A percentile compares a stretch with the other conserved stretches of the same genome.
phyloP scores from a whole-genome alignment of 92 coral and sea anemone genomes.

The Parazoanthus swiftii region DNA sequence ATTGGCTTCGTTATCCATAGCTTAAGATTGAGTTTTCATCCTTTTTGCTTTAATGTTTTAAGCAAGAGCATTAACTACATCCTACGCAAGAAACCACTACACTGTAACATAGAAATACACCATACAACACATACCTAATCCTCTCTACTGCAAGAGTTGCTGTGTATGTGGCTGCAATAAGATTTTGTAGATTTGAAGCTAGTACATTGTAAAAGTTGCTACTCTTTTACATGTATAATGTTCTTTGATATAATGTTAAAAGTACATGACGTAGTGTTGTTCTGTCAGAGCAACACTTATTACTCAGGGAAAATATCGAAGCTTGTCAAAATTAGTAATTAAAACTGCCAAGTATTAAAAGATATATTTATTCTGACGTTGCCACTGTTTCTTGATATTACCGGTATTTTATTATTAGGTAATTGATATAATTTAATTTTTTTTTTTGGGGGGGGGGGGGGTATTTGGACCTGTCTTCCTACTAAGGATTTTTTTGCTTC shows the following conservation, averaged over 20 bases:
- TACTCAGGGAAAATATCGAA: background rate
- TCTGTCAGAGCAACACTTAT: background rate
- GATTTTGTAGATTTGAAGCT: background rate
- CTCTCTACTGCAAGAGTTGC: background rate
- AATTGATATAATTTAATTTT: too few relatives aligned
- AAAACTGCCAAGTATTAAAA: constrained; percentile 11
- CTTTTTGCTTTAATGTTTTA: background rate
- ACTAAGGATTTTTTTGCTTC: too few relatives aligned
- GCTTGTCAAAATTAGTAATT: background rate
- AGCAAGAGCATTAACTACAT: background rate
- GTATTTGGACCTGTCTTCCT: too few relatives aligned
- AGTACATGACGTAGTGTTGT: background rate
- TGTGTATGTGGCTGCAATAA: background rate
- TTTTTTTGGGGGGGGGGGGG: too few relatives aligned
- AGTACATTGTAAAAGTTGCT: background rate
- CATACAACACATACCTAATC: background rate
- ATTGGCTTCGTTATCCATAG: background rate
- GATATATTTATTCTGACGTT: constrained; percentile 5
- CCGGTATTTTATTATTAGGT: too few relatives aligned
- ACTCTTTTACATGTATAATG: background rate
- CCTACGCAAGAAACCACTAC: background rate
- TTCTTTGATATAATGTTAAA: background rate
- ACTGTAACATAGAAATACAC: background rate
- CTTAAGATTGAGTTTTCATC: background rate
- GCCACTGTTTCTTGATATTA: background rate